Percentiles rank a stretch among this genome's conserved stretches.
phyloP scores from a whole-genome alignment of 1,140 invertebrate species.

The Frieseomelitta varia region DNA sequence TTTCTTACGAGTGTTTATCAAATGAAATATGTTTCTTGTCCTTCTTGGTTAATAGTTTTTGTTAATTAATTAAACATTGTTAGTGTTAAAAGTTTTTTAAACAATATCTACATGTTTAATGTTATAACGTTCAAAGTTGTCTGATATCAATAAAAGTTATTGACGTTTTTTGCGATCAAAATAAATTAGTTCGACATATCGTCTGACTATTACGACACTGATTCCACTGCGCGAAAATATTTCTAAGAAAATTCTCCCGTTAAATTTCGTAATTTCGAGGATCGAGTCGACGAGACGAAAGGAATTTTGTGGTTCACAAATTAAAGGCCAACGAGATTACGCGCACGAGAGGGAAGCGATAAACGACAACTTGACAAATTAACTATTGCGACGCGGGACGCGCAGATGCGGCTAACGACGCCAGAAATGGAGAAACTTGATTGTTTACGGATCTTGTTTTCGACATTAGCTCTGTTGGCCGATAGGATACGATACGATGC shows the following conservation, averaged over 20 bases:
- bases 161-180: no score
- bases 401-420: background rate
- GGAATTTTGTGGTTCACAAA: background rate
- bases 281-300: background rate
- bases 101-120: background rate
- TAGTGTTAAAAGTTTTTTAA: background rate
- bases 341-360: background rate
- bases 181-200: background rate
- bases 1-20: background rate
- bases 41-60: background rate
- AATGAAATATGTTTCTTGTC: background rate
- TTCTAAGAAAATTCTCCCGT: background rate
- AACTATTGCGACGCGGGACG: background rate
- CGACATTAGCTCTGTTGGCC: slow-evolving; percentile 13
- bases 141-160: no score
- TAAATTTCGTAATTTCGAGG: background rate
- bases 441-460: slow-evolving; percentile 28
- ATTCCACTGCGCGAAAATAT: no score
- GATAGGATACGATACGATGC: background rate
- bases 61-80: no score
- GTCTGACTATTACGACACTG: background rate
- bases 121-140: no score
- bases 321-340: no score
- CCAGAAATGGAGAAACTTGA: background rate
- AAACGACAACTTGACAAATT: background rate